Base-by-base conservation (phyloP, 2,113 vertebrate genomes). In the Mustelus asterias region DNA sequence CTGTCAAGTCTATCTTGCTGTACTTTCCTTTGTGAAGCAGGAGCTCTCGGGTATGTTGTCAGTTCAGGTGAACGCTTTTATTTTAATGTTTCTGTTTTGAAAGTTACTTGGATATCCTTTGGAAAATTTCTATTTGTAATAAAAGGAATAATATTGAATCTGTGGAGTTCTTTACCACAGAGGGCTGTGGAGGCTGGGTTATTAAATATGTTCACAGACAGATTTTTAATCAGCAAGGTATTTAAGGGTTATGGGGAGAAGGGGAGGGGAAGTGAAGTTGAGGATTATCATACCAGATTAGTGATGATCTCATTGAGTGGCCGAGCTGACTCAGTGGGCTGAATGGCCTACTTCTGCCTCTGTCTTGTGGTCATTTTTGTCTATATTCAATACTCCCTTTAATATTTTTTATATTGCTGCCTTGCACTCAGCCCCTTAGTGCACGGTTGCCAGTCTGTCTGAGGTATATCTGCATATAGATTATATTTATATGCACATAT, bases 1-100 rank as follows among this genome's bases (percentile, higher is more conserved):
- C 97, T 99, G 99, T 97, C 99, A 99, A 96, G 99, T 99, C 94
- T 99, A 99, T 96, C 97, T 99, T 96, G 99, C 99, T 65, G 99
- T 99, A 96, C 99, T 99, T 94, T 98, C 98, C 0, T 99, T 99
- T 96, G 98, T 99, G 95, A 99, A 99, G 96, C 99, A 99, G 96
- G 99, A 99, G 95, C 97, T 99, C 95, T 99, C 99, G 98, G 99
- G 99, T 99, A 96, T 96, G 97, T 54, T 24, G 29, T 78, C 89
- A 14, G 16, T 60, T 96, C 97, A 33, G 22, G n/a, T 22, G 8
- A n/a, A 83, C 33, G 22, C 29, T 95, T 60, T 90, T n/a, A 16
- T 60, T 88, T 90, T 4, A 58, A 90, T 90, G 26, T 58, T 90
- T 6, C 37, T 83, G 37, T 41, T 5, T 83, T 44, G 80, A 83